These are phyloP conservation scores for Eclectus roratus DNA, from an alignment of 2,113 vertebrate genomes.

Conservation along the genomic window DNA sequence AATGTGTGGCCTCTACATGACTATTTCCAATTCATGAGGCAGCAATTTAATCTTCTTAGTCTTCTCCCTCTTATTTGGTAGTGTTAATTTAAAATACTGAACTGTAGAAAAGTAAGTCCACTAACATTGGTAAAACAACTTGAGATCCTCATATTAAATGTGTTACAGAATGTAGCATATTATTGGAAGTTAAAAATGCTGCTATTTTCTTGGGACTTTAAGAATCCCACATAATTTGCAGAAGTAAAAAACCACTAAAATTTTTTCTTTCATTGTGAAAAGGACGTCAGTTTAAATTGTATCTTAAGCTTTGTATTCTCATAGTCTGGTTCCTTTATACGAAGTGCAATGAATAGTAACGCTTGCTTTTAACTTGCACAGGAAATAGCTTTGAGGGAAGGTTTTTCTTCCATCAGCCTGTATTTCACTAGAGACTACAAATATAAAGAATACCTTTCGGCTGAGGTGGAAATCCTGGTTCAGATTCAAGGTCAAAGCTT, in stretches of 20 bases:
- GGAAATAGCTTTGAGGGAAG: conserved; percentile 16
- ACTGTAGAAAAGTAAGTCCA: neutral
- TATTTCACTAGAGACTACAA: conserved; percentile 19
- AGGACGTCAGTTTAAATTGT: neutral
- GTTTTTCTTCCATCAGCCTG: conserved; percentile 7
- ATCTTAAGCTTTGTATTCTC: neutral
- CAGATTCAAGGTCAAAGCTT: conserved; percentile 13
- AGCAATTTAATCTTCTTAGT: neutral
- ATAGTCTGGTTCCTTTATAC: neutral
- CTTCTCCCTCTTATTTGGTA: neutral
- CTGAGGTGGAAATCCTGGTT: conserved; percentile 18
- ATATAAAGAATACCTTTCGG: conserved; percentile 34
- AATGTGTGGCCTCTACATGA: neutral
- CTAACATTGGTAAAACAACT: neutral
- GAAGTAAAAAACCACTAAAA: neutral
- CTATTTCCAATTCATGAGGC: neutral
- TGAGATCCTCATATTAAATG: neutral
- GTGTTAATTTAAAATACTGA: neutral
- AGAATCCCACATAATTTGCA: neutral
- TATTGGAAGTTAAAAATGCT: neutral
- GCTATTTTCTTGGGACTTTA: neutral
- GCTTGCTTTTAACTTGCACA: neutral
- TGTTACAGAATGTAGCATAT: neutral
- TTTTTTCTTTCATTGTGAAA: neutral
- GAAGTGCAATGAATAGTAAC: neutral